A percentile compares a stretch with the other conserved stretches of the same genome.
Evolutionary conservation across 2,113 vertebrate genomes (phyloP).

Genomic region (Dipodomys ordii): DNA sequence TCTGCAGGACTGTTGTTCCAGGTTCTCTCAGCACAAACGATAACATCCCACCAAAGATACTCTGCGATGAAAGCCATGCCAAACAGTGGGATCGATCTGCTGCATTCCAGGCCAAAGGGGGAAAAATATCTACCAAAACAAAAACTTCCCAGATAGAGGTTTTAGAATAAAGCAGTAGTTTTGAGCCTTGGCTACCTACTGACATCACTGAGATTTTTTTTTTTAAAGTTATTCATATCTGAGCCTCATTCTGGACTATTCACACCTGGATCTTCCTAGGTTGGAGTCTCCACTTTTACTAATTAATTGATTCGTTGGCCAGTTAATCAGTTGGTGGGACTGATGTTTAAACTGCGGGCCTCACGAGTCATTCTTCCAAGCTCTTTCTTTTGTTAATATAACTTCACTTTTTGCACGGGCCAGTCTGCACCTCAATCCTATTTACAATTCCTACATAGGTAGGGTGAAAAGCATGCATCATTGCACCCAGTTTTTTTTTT

Average conservation of each 20-base stretch:
- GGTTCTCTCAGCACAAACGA: constrained; percentile 22
- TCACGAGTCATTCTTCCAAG: no score
- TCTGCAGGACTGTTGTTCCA: constrained; percentile 38
- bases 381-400: no score
- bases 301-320: no score
- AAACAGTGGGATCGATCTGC: background rate
- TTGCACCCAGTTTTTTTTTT: no score
- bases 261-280: background rate
- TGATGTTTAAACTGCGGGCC: no score
- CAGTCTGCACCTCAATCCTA: no score
- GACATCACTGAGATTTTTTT: background rate
- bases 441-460: no score
- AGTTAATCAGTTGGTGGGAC: no score
- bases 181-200: background rate
- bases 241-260: background rate
- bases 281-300: background rate
- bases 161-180: constrained; percentile 5
- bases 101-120: background rate
- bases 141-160: background rate
- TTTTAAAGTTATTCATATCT: background rate
- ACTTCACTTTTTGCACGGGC: no score
- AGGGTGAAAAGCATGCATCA: no score
- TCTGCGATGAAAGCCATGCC: constrained; percentile 13
- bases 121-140: background rate
- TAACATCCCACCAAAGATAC: background rate